Percentiles rank a stretch among this genome's conserved stretches.
Evolutionary conservation across 2,113 vertebrate species (phyloP).

Genomic region (Chunga burmeisteri): DNA sequence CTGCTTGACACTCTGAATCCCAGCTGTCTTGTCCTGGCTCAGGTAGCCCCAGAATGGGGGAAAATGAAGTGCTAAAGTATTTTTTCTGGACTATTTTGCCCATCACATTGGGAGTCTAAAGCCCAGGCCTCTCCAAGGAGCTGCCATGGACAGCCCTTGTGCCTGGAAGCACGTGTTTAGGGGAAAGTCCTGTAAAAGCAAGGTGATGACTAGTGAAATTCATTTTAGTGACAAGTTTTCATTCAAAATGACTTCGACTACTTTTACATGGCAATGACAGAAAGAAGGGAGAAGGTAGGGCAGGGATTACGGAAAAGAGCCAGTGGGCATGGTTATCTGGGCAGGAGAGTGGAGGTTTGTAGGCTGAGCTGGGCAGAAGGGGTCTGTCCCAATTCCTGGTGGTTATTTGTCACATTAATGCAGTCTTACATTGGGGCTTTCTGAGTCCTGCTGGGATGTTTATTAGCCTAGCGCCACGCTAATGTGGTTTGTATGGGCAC

Average conservation of each 20-base stretch:
- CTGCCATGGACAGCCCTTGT: neutral
- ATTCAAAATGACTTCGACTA: neutral
- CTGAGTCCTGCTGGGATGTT: neutral
- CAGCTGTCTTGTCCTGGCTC: neutral
- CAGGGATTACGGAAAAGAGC: neutral
- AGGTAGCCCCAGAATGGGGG: neutral
- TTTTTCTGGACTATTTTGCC: neutral
- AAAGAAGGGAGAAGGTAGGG: neutral
- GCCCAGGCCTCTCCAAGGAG: neutral
- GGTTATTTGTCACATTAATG: neutral
- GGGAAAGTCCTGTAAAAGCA: neutral
- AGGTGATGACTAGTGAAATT: neutral
- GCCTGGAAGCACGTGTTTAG: neutral
- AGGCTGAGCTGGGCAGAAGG: no score
- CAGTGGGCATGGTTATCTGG: neutral
- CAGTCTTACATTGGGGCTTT: neutral
- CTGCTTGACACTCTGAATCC: neutral
- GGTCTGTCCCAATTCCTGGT: neutral
- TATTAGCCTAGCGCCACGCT: neutral
- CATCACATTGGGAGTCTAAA: accelerated
- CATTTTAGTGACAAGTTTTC: neutral
- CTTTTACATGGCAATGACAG: neutral
- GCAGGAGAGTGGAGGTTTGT: neutral
- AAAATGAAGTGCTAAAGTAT: neutral
- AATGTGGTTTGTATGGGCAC: neutral